These are phyloP conservation scores for Pterostichus niger DNA, from an alignment of 2,888 invertebrate genomes.

Conservation along the genomic window DNA sequence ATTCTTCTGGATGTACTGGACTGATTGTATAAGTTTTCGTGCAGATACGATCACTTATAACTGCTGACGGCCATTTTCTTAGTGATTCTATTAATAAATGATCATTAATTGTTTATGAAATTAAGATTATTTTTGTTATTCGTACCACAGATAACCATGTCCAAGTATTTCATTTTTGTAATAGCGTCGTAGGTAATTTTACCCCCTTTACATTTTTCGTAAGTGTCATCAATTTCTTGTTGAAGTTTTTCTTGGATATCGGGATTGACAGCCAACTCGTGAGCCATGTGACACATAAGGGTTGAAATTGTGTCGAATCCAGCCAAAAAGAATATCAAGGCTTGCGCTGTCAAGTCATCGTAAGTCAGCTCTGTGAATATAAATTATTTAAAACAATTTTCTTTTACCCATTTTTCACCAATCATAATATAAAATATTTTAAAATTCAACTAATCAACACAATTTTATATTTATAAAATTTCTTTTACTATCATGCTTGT, in stretches of 20 bases:
- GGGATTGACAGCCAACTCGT: slow-evolving; percentile 77
- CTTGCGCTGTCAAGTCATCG: slow-evolving; percentile 76
- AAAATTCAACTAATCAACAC: too few relatives aligned
- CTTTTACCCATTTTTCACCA: too few relatives aligned
- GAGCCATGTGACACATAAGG: slow-evolving; percentile 75
- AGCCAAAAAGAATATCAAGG: slow-evolving; percentile 77
- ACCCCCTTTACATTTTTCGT: slow-evolving; percentile 3
- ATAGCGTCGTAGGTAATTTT: slow-evolving; percentile 78
- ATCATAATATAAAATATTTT: too few relatives aligned
- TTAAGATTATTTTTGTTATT: neutral
- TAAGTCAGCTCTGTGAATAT: slow-evolving; percentile 74
- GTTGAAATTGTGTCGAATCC: slow-evolving; percentile 78
- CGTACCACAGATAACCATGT: slow-evolving; percentile 79
- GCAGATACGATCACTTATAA: slow-evolving; percentile 69
- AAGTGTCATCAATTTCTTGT: slow-evolving; percentile 71
- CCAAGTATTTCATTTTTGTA: slow-evolving; percentile 79
- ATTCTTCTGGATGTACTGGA: slow-evolving; percentile 67
- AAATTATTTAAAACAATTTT: neutral
- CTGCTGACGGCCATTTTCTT: slow-evolving; percentile 71
- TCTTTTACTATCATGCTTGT: too few relatives aligned
- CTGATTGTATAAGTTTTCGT: slow-evolving; percentile 70
- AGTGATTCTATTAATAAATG: slow-evolving; percentile 70
- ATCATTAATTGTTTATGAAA: neutral
- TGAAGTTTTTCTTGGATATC: slow-evolving; percentile 76
- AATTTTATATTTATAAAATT: too few relatives aligned